Evolutionary conservation across 1,140 invertebrate genomes (phyloP).

Genomic region (Ips typographus): DNA sequence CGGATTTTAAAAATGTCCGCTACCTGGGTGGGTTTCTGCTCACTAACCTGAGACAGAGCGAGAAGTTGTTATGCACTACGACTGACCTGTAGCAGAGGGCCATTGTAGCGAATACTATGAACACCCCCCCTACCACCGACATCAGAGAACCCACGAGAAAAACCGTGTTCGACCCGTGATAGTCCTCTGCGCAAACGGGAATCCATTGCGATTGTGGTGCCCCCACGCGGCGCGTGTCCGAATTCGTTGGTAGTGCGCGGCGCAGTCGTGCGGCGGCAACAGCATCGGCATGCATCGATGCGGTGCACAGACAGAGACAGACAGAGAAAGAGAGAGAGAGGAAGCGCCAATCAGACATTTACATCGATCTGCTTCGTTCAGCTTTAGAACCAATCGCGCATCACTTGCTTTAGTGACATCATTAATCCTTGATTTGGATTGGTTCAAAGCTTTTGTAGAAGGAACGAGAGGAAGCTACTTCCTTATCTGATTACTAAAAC

Average conservation of each 20-base stretch:
- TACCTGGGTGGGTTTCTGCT: constrained; percentile 52
- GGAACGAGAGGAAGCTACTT: too few relatives aligned
- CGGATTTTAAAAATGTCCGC: constrained; percentile 46
- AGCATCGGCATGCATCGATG: constrained; percentile 31
- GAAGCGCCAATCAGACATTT: constrained; percentile 52
- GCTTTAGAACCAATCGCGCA: too few relatives aligned
- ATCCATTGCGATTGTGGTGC: constrained; percentile 37
- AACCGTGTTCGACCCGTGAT: constrained; percentile 92
- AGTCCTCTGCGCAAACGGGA: constrained; percentile 70
- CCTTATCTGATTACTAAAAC: too few relatives aligned
- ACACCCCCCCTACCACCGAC: constrained; percentile 97
- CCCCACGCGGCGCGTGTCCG: constrained; percentile 46
- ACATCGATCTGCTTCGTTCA: constrained; percentile 9
- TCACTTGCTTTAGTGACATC: too few relatives aligned
- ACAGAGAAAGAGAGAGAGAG: constrained; percentile 48
- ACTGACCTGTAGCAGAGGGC: constrained; percentile 99
- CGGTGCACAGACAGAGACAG: constrained; percentile 40
- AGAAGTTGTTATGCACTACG: constrained; percentile 97
- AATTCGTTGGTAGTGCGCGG: constrained; percentile 35
- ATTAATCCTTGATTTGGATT: too few relatives aligned
- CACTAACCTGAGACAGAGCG: constrained; percentile 95
- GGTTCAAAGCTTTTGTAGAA: too few relatives aligned
- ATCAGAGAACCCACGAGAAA: constrained; percentile 96
- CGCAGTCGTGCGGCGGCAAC: constrained; percentile 24
- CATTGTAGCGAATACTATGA: constrained; percentile 96